A percentile compares a stretch with the other conserved stretches of the same genome.
Conservation (phyloP, 2,797 vertebrate species). For the Enteromius trimaculatus region DNA sequence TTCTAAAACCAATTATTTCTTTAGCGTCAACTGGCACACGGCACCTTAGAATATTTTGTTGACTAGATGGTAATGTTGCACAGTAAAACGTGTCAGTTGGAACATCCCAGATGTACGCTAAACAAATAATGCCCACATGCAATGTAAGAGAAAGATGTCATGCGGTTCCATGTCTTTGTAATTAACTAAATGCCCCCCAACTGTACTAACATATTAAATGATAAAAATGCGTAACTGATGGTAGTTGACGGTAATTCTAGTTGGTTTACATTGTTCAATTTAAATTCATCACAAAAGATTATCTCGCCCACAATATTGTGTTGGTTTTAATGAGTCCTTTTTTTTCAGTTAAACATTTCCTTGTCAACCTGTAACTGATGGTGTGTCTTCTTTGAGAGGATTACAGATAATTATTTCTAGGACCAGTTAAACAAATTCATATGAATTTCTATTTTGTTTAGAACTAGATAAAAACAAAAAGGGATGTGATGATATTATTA, state of each 20-base stretch:
- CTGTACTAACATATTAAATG: background rate
- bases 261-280: slow-evolving; percentile 7
- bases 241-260: background rate
- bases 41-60: background rate
- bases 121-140: background rate
- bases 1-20: slow-evolving; percentile 5
- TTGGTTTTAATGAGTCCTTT: slow-evolving; percentile 12
- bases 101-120: background rate
- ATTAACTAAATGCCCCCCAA: background rate
- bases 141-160: background rate
- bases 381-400: slow-evolving; percentile 18
- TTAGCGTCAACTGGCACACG: background rate
- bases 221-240: slow-evolving; percentile 7
- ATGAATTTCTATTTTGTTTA: background rate
- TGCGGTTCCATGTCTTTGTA: background rate
- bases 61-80: background rate
- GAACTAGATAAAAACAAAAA: background rate
- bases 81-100: background rate
- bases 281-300: slow-evolving; percentile 28
- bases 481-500: background rate
- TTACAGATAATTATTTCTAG: slow-evolving; percentile 2
- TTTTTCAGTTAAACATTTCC: background rate
- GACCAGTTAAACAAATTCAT: background rate
- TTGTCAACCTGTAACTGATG: background rate
- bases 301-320: slow-evolving; percentile 31